Percentiles rank a stretch among this genome's conserved stretches.
phyloP scores from a whole-genome alignment of 2,888 invertebrate genomes.

The Mesochorus sp. region DNA sequence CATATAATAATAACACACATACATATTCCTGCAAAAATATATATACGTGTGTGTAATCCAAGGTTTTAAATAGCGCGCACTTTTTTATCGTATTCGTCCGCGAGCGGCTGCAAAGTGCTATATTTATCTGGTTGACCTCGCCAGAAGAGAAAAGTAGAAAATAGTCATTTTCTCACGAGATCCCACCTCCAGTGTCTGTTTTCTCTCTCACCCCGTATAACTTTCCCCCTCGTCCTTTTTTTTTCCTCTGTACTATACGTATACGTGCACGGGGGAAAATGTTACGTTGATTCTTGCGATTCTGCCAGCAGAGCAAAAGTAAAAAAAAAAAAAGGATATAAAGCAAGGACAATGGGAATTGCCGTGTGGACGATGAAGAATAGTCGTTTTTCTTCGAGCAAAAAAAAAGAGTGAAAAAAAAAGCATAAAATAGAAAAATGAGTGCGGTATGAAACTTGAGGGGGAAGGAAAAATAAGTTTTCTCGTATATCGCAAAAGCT shows the following conservation, averaged over 20 bases:
- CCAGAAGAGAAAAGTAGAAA: conserved; percentile 23
- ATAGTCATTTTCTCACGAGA: conserved; percentile 27
- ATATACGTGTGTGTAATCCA: neutral
- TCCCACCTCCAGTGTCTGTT: conserved; percentile 10
- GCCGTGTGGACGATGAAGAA: conserved; percentile 43
- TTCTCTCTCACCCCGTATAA: neutral
- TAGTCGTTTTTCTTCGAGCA: conserved; percentile 22
- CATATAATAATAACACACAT: neutral
- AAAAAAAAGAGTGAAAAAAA: neutral
- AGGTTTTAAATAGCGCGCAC: conserved; percentile 26
- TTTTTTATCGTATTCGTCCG: conserved; percentile 30
- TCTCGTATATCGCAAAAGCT: conserved; percentile 31
- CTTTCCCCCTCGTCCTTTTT: neutral
- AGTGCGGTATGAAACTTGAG: conserved; percentile 10
- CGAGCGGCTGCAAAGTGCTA: conserved; percentile 12
- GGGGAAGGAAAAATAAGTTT: conserved; percentile 36
- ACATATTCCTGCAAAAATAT: neutral
- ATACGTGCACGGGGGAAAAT: neutral
- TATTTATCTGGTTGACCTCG: conserved; percentile 48
- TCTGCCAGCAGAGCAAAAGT: conserved; percentile 14
- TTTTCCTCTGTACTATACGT: neutral
- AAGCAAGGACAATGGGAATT: conserved; percentile 35
- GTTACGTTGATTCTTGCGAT: conserved; percentile 20
- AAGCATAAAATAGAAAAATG: neutral
- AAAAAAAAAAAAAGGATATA: conserved; percentile 16